Base-by-base conservation (phyloP, 2,888 invertebrate genomes). In the Hermodice carunculata region DNA sequence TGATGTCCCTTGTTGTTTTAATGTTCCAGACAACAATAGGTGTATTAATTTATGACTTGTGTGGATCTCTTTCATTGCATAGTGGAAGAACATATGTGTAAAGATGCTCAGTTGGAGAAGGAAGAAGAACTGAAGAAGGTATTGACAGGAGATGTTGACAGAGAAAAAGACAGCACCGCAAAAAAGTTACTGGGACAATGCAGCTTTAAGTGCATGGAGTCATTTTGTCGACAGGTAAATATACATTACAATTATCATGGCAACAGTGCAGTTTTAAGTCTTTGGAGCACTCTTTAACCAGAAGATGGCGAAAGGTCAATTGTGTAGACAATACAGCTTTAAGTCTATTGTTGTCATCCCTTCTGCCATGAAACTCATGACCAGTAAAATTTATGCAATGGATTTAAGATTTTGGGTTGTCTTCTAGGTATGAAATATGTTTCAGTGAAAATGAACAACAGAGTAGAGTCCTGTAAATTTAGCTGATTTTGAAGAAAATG, bases 21-120 rank as follows among this genome's bases (percentile, higher is more conserved):
- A 0, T 29, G 14, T 52, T 52, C 28, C n/a, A 49, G 22, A 29
- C 11, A 26, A 17, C 28, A 51, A 19, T 44, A n/a, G 8, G 46
- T 14, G 8, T 44, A n/a, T 44, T 14, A 8, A 14, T n/a, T 44
- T 8, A 44, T n/a, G n/a, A 44, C 19, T 28, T 32, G 3, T n/a
- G 32, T 28, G 29, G 28, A 43, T 46, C 46, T 22, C 17, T 14
- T 46, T 8, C 8, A 46, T 22, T 14, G 8, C 46, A 29, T n/a
- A n/a, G n/a, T n/a, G 44, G 43, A 19, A 11, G 61, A 61, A 11
- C 37, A 52, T n/a, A 57, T 66, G 53, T 54, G 56, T 37, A 67
- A 60, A 32, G 69, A 70, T 46, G 67, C 64, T 22, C 69, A 71
- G 61, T 29, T 70, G 40, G 69, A 64, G 60, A 64, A 70, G 53